Conservation (phyloP, 2,797 vertebrate genomes). For the Acanthurus lineatus region DNA sequence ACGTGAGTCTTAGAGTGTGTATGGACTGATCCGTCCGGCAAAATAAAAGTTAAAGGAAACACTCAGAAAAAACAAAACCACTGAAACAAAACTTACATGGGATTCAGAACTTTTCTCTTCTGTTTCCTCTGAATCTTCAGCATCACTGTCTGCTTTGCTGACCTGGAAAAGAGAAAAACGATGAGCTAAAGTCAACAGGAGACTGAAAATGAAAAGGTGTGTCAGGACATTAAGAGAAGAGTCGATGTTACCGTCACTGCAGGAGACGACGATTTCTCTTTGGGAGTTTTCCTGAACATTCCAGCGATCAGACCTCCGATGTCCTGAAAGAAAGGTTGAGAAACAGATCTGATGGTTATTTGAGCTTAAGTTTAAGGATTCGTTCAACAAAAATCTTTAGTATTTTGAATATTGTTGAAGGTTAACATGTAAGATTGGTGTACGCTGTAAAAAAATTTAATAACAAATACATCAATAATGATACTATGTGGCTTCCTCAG, state of each 20-base stretch:
- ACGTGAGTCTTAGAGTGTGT: too few species aligned
- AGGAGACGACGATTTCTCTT: conserved; percentile 42
- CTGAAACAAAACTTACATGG: conserved; percentile 11
- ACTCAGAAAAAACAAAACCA: neutral
- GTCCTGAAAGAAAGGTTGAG: conserved; percentile 33
- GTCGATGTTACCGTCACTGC: conserved; percentile 27
- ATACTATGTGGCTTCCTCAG: neutral
- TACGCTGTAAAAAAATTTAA: too few species aligned
- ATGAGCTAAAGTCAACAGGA: neutral
- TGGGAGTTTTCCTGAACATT: conserved; percentile 61
- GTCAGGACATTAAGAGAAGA: neutral
- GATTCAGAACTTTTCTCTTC: conserved; percentile 41
- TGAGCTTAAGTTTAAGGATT: too few species aligned
- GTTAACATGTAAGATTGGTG: neutral
- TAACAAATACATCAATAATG: too few species aligned
- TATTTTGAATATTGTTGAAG: too few species aligned
- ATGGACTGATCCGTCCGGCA: neutral
- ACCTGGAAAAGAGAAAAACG: conserved; percentile 34
- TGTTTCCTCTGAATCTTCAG: conserved; percentile 45
- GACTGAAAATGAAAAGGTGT: too few species aligned
- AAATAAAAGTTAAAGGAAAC: neutral
- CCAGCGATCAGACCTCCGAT: conserved; percentile 53
- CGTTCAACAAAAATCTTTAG: neutral
- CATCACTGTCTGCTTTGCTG: conserved; percentile 37
- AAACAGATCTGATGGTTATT: neutral